phyloP scores from a whole-genome alignment of 1,140 invertebrate species.

The Caenorhabditis inopinata region DNA sequence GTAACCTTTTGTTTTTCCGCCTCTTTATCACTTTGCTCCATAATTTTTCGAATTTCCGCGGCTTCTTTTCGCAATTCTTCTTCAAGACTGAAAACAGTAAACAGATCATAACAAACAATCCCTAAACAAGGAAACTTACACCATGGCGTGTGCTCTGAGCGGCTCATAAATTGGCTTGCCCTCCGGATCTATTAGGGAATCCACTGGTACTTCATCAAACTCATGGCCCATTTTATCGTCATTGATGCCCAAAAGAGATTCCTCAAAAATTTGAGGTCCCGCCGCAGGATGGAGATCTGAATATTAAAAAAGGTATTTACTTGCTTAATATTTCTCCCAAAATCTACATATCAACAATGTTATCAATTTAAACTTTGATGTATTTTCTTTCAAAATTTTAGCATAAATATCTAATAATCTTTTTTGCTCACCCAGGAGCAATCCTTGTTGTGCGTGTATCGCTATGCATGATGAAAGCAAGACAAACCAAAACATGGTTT shows the following conservation, averaged over 20 bases:
- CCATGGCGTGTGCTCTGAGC: constrained; percentile 15
- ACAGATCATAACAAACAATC: constrained; percentile 1
- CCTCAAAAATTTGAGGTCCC: constrained; percentile 1
- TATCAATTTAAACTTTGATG: too few species aligned
- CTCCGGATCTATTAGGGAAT: constrained; percentile 5
- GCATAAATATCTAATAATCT: too few species aligned
- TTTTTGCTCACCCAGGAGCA: not conserved
- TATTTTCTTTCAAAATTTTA: too few species aligned
- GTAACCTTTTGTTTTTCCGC: not conserved
- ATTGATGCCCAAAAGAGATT: not conserved
- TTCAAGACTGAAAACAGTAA: constrained; percentile 6
- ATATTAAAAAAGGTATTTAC: too few species aligned
- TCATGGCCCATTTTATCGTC: not conserved
- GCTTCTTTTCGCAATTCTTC: constrained; percentile 31
- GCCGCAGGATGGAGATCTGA: not conserved
- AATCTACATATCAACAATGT: too few species aligned
- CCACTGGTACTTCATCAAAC: not conserved
- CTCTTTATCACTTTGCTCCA: not conserved
- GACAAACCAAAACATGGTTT: constrained; percentile 19
- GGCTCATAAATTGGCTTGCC: constrained; percentile 6
- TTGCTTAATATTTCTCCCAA: too few species aligned
- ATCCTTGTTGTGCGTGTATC: not conserved
- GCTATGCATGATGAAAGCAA: constrained; percentile 6
- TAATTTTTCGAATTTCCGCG: constrained; percentile 27
- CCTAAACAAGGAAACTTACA: not conserved